Conservation (phyloP, 2,797 vertebrate genomes). For the Sebastes taczanowskii region DNA sequence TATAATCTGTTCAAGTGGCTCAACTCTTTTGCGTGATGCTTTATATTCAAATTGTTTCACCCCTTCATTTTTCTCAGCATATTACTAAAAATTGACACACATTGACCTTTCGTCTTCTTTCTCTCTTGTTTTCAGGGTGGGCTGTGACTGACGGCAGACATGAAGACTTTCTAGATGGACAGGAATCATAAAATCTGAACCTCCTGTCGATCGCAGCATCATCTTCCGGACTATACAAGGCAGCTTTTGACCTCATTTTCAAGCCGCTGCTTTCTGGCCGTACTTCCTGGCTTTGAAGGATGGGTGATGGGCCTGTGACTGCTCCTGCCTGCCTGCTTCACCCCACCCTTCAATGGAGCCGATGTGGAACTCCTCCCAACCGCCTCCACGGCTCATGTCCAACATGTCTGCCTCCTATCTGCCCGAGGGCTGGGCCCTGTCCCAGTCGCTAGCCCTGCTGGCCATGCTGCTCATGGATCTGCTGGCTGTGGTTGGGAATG, state of each 20-base stretch:
- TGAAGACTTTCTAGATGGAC: constrained; percentile 40
- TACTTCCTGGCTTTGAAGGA: constrained; percentile 84
- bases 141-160: constrained; percentile 16
- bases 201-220: constrained; percentile 17
- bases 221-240: constrained; percentile 15
- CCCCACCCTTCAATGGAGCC: constrained; percentile 91
- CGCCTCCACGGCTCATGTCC: constrained; percentile 73
- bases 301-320: constrained; percentile 92
- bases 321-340: constrained; percentile 81
- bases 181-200: constrained; percentile 28
- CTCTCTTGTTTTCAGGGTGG: constrained; percentile 40
- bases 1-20: not conserved
- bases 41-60: not conserved
- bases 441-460: constrained; percentile 89
- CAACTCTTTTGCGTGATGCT: not conserved
- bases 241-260: constrained; percentile 45
- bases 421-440: constrained; percentile 84
- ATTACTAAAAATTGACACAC: not conserved
- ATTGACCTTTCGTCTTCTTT: constrained; percentile 9
- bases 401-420: constrained; percentile 83
- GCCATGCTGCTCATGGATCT: constrained; percentile 97
- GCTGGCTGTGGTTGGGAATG: constrained; percentile 92
- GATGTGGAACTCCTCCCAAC: constrained; percentile 88
- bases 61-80: constrained; percentile 3
- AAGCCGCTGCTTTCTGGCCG: constrained; percentile 67